Evolutionary conservation across 2,888 invertebrate species (phyloP).

Genomic region (Oscheius sp.): DNA sequence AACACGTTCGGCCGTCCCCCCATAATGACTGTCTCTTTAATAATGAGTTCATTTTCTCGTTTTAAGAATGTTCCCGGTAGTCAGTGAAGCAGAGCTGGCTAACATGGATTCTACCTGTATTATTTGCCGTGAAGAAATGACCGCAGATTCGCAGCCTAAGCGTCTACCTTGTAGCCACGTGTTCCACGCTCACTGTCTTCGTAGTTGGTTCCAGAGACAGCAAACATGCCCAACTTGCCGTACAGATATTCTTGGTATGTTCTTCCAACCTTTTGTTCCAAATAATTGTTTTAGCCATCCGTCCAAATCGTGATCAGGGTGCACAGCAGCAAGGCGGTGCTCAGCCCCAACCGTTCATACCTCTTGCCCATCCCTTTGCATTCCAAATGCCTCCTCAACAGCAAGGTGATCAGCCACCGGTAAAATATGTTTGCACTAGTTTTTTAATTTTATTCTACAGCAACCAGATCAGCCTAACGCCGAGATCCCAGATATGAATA

Average conservation of each 20-base stretch:
- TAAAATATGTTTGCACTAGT: no score
- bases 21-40: constrained; percentile 73
- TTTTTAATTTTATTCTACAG: not conserved
- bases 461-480: not conserved
- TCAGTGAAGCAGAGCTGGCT: constrained; percentile 63
- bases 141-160: constrained; percentile 81
- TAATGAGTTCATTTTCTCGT: not conserved
- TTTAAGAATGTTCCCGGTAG: constrained; percentile 67
- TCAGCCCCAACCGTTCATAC: constrained; percentile 42
- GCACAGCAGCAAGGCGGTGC: constrained; percentile 22
- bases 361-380: constrained; percentile 60
- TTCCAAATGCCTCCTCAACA: constrained; percentile 36
- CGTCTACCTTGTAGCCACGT: constrained; percentile 99
- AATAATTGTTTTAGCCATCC: constrained; percentile 1
- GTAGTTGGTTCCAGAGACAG: constrained; percentile 99
- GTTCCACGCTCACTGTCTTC: constrained; percentile 95
- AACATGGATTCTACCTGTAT: constrained; percentile 85
- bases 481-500: constrained; percentile 5
- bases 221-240: constrained; percentile 98
- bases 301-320: constrained; percentile 24
- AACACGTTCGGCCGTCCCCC: no score
- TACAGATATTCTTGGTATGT: constrained; percentile 62
- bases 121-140: constrained; percentile 92
- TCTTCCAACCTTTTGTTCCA: not conserved
- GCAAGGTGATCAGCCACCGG: not conserved